Percentiles rank a stretch among this genome's conserved stretches.
These are phyloP conservation scores for Equus przewalskii DNA, from an alignment of 2,113 vertebrate genomes.

Conservation along the genomic window DNA sequence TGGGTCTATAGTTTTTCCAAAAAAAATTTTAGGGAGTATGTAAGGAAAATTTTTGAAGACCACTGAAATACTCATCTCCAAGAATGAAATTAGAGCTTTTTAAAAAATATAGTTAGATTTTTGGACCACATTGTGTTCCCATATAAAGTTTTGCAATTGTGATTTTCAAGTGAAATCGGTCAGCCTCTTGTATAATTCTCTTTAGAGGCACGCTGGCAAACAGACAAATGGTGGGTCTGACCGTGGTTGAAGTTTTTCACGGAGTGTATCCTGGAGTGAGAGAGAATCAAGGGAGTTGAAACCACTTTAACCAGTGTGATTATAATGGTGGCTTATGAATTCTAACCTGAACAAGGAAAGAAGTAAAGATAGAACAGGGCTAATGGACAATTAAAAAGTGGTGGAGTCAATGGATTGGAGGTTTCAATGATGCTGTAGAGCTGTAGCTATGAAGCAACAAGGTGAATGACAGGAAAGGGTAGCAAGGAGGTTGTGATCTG, in stretches of 20 bases:
- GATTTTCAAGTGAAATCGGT: not conserved
- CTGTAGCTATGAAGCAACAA: not conserved
- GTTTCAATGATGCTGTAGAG: not conserved
- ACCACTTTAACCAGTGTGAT: not conserved
- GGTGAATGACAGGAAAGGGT: not conserved
- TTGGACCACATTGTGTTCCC: not conserved
- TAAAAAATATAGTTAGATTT: slow-evolving; percentile 3
- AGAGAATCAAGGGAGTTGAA: not conserved
- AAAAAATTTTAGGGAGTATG: not conserved
- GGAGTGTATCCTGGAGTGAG: not conserved
- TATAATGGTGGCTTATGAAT: not conserved
- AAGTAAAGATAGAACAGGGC: not conserved
- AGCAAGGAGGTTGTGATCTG: not conserved
- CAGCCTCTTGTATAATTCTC: not conserved
- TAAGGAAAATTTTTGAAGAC: not conserved
- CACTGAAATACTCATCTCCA: not conserved
- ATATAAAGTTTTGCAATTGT: not conserved
- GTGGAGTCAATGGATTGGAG: not conserved
- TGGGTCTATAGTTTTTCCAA: not conserved
- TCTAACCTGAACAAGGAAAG: not conserved
- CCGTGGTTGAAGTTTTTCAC: not conserved
- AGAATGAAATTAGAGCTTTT: slow-evolving; percentile 8
- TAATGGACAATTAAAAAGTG: not conserved
- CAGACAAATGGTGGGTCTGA: not conserved
- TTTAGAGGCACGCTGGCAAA: not conserved